Conservation (phyloP, 2,113 vertebrate genomes). For the Rostratula benghalensis region DNA sequence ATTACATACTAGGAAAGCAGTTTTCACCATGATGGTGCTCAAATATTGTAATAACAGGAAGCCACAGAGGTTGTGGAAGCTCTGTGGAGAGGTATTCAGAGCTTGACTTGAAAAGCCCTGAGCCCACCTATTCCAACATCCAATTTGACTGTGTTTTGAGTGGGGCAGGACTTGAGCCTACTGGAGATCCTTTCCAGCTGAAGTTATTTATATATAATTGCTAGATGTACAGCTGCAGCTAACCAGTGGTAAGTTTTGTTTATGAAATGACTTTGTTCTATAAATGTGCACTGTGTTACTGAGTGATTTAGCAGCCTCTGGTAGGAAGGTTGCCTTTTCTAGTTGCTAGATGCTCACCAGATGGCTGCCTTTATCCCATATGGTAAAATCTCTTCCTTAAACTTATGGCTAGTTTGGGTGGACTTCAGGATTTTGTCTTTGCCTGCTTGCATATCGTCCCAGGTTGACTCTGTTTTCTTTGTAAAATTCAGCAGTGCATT, state of each 20-base stretch:
- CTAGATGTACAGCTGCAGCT: neutral
- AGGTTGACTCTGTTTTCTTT: neutral
- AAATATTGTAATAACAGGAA: neutral
- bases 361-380: neutral
- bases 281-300: neutral
- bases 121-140: neutral
- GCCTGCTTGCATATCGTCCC: neutral
- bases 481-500: neutral
- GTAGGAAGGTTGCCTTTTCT: neutral
- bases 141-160: neutral
- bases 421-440: neutral
- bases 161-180: neutral
- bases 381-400: neutral
- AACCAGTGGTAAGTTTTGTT: neutral
- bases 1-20: neutral
- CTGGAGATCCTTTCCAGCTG: neutral
- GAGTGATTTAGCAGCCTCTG: neutral
- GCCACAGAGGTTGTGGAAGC: neutral
- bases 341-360: neutral
- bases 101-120: neutral
- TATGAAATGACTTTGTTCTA: neutral
- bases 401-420: neutral
- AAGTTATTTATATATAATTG: neutral
- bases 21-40: neutral
- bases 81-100: neutral